Evolutionary conservation across 2,797 vertebrate genomes (phyloP).

Genomic region (Triplophysa bombifrons): DNA sequence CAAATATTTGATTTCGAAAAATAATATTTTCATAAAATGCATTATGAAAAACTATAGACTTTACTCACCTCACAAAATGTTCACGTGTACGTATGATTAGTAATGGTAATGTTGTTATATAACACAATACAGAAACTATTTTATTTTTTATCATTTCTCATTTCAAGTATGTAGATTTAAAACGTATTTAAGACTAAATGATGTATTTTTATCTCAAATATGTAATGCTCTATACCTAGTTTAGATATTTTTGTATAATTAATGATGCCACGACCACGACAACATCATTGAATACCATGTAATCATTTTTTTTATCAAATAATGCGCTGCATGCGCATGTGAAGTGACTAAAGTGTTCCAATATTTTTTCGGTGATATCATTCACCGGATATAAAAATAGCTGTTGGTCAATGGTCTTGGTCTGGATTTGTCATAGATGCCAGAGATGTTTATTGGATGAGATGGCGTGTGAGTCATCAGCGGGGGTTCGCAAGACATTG

Average conservation of each 20-base stretch:
- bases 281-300: no score
- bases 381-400: not conserved
- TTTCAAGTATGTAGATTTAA: no score
- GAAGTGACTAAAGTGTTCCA: not conserved
- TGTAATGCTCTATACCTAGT: no score
- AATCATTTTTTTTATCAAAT: not conserved
- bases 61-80: not conserved
- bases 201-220: no score
- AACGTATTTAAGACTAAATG: no score
- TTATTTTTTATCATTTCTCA: no score
- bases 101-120: no score
- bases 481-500: constrained; percentile 8
- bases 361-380: not conserved
- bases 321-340: not conserved
- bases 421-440: constrained; percentile 25
- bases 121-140: no score
- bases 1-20: not conserved
- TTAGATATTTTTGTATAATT: no score
- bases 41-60: constrained; percentile 7
- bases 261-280: no score
- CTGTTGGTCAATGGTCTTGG: not conserved
- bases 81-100: not conserved
- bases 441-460: constrained; percentile 36
- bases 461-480: not conserved
- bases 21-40: constrained; percentile 14